A percentile compares a stretch with the other conserved stretches of the same genome.
Evolutionary conservation across 2,113 vertebrate species (phyloP).

Genomic region (Struthio camelus): DNA sequence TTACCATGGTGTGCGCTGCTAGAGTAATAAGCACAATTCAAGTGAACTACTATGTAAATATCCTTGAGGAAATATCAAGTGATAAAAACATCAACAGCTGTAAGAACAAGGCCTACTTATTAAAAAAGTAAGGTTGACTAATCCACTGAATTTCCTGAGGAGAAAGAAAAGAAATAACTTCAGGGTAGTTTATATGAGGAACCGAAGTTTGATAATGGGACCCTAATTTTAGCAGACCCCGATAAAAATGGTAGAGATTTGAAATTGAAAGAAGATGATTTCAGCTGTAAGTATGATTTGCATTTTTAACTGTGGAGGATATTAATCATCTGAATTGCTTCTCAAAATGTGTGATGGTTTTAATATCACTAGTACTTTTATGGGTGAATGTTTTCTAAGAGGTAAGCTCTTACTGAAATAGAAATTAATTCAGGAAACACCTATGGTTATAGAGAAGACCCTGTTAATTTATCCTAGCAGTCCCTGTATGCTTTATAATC

Average conservation of each 20-base stretch:
- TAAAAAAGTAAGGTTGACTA: not conserved
- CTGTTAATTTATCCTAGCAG: not conserved
- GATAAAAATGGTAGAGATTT: not conserved
- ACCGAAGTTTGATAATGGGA: not conserved
- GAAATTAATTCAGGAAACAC: not conserved
- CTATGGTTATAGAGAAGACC: not conserved
- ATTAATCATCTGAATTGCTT: not conserved
- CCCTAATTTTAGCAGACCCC: not conserved
- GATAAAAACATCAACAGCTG: conserved; percentile 25
- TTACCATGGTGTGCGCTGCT: conserved; percentile 16
- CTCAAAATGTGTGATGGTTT: not conserved
- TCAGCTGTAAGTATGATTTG: not conserved
- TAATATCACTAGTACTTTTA: not conserved
- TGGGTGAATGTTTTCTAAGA: not conserved
- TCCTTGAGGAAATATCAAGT: conserved; percentile 2
- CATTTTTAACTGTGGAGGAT: not conserved
- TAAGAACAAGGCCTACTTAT: not conserved
- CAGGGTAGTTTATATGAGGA: not conserved
- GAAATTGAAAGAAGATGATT: not conserved
- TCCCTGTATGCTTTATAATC: not conserved
- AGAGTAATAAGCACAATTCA: not conserved
- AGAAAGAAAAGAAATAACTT: not conserved
- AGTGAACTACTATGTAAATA: not conserved
- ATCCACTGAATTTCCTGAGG: not conserved
- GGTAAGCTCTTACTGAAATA: not conserved